Conservation (phyloP, 2,797 vertebrate species). For the Enteromius afrohamiltoni region DNA sequence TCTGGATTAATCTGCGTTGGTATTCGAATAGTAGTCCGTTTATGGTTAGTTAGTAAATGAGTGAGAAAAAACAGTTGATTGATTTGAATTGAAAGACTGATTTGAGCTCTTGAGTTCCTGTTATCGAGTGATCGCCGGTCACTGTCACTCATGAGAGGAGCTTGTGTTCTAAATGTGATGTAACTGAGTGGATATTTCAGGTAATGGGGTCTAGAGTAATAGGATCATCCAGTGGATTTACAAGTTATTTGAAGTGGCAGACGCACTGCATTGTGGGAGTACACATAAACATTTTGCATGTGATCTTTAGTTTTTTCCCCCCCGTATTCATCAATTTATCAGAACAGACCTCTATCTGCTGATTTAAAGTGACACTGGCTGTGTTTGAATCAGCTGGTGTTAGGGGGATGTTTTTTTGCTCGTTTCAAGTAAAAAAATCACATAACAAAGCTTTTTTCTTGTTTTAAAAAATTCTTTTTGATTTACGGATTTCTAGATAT, state of each 20-base stretch:
- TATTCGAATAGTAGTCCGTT: background rate
- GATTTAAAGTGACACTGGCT: background rate
- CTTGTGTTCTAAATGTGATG: slow-evolving; percentile 66
- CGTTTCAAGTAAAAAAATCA: too few species aligned
- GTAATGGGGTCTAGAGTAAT: slow-evolving; percentile 80
- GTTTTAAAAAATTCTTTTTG: too few species aligned
- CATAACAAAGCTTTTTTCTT: too few species aligned
- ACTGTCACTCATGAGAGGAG: slow-evolving; percentile 1
- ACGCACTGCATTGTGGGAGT: slow-evolving; percentile 46
- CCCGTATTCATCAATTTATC: background rate
- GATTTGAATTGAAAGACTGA: background rate
- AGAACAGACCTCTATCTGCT: background rate
- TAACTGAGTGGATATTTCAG: slow-evolving; percentile 72
- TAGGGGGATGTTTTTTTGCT: background rate
- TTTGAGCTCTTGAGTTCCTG: background rate
- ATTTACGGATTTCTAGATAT: too few species aligned
- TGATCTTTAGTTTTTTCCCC: slow-evolving; percentile 6
- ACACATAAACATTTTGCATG: slow-evolving; percentile 35
- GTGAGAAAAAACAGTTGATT: background rate
- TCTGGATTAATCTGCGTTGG: background rate
- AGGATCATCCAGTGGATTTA: slow-evolving; percentile 78
- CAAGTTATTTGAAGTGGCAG: slow-evolving; percentile 71
- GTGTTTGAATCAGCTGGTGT: background rate
- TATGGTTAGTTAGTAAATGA: background rate
- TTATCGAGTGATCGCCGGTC: background rate